These are phyloP conservation scores for Styela clava DNA, from an alignment of 23 tunicate genomes.

Conservation along the genomic window DNA sequence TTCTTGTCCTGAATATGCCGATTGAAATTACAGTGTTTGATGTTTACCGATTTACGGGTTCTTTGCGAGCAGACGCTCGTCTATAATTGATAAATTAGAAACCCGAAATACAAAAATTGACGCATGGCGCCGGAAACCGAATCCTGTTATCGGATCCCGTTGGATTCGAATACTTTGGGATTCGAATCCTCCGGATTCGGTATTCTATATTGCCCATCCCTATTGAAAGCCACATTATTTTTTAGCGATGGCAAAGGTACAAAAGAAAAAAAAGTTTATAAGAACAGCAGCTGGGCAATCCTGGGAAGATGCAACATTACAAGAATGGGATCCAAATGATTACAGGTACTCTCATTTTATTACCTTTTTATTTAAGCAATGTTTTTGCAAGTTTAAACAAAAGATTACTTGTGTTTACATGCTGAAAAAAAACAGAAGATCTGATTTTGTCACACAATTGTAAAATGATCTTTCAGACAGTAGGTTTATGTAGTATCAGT, in stretches of 20 bases:
- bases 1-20: too few species aligned
- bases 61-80: too few species aligned
- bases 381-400: neutral
- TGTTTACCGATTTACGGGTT: too few species aligned
- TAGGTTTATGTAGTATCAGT: neutral
- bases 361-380: neutral
- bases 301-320: slow-evolving; percentile 86
- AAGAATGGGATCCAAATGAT: slow-evolving; percentile 91
- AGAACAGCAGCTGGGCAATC: slow-evolving; percentile 88
- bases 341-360: slow-evolving; percentile 53
- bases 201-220: too few species aligned
- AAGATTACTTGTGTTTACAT: neutral
- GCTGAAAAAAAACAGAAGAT: neutral
- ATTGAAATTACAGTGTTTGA: too few species aligned
- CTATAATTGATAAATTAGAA: too few species aligned
- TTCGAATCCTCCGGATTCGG: too few species aligned
- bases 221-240: too few species aligned
- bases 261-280: slow-evolving; percentile 60
- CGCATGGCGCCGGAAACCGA: too few species aligned
- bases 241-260: neutral
- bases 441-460: neutral
- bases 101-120: too few species aligned
- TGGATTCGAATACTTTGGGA: too few species aligned
- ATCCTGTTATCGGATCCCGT: too few species aligned
- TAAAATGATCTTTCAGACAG: neutral